phyloP scores from a whole-genome alignment of 2,113 vertebrate species.

The Leptobrachium leishanense region DNA sequence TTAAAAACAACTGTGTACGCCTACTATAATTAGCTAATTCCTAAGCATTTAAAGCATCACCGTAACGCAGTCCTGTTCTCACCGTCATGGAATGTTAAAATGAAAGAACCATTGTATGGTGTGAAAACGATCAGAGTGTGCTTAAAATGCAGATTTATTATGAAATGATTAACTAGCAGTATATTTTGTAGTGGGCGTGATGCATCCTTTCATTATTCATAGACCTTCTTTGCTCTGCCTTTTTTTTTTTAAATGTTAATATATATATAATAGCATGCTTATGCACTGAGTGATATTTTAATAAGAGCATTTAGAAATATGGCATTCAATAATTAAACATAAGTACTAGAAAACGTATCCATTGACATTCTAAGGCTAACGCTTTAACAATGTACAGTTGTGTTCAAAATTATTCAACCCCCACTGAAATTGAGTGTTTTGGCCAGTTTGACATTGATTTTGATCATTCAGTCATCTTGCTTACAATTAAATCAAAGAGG shows the following conservation, averaged over 20 bases:
- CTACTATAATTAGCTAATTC: not conserved
- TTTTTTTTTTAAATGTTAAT: not conserved
- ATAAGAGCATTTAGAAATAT: no score
- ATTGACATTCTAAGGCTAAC: no score
- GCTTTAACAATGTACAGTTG: no score
- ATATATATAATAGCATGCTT: no score
- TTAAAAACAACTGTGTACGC: not conserved
- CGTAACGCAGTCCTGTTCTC: not conserved
- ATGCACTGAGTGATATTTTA: no score
- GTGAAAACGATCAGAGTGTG: not conserved
- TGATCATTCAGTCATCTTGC: no score
- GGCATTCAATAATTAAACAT: no score
- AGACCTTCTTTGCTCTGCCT: not conserved
- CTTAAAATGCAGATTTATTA: not conserved
- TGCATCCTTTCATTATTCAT: not conserved
- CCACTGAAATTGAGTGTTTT: no score
- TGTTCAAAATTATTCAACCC: no score
- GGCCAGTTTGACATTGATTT: no score
- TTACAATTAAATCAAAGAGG: no score
- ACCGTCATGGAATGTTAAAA: conserved; percentile 2
- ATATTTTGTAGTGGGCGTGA: not conserved
- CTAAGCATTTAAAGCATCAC: conserved; percentile 1
- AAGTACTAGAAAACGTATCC: no score
- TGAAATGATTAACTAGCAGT: not conserved
- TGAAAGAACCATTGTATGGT: not conserved